Evolutionary conservation across 35 echinoderm and acorn worm species (phyloP), one percentile per base, ranked within the genome.

Genomic region (Ophioderma brevispina): DNA sequence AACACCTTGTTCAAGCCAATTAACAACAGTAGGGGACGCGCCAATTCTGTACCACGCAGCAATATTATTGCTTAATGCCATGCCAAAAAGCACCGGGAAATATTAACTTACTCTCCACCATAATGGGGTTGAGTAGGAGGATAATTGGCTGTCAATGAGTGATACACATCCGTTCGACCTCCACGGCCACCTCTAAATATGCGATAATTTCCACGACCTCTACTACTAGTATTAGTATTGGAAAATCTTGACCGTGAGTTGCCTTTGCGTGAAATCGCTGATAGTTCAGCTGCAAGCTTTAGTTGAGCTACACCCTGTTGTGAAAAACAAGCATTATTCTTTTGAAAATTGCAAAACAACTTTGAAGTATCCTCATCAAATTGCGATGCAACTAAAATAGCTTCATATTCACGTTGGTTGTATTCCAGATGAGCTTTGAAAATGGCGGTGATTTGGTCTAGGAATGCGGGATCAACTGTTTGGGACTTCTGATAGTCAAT

Each of bases 371-470:
- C 30, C 21, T 23, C 42, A 36, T 85, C 82, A 85, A 85, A 56
- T 35, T 85, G 82, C 0, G 40, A 55, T 32, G 82, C 82, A 41
- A 85, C 40, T 21, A 55, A 32, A 30, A 59, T 43, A 13, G 81
- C 81, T 43, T 42, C 76, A 3, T 83, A 82, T 33, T 82, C 81
- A 28, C 81, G 37, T 40, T 82, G 81, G 30, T 85, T 85, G 35
- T 46, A 59, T 30, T 85, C 41, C 33, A 85, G 31, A 28, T 85
- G 82, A 0, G 82, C 82, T 37, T 85, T 85, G 55, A 30, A 18
- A 1, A 55, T 32, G 13, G 49, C 36, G 0, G 43, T 36, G 35
- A 85, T 33, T 34, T 85, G 82, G 40, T 40, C 80, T 4, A 82
- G 18, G 38, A 56, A 85, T 1, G 19, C 42, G 6, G 82, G 82